Base-by-base conservation (phyloP, 2,113 vertebrate species). In the Oreochromis tanganicae region DNA sequence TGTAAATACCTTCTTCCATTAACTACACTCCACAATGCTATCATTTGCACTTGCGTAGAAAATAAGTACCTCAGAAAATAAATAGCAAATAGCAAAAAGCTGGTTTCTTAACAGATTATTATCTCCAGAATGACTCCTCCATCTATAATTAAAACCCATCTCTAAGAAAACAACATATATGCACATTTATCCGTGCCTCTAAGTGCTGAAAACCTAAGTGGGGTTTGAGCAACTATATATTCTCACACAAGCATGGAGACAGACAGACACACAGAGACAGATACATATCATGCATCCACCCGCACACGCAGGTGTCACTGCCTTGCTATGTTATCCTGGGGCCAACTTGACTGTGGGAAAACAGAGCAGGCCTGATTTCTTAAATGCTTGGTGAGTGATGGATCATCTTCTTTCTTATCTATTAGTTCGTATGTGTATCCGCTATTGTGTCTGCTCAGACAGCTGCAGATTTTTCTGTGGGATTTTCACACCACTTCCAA, bases 311-410 rank as follows among this genome's bases (percentile, higher is more conserved):
- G 93, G 92, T 95, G 91, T 95, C 87, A 95, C 17, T 85, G 79
- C 19, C 7, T 57, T 82, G 92, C 91, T 92, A 93, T 93, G 89
- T 59, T 93, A 82, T 90, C 91, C 93, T 82, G 89, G 90, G 90
- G 94, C 93, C 90, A 93, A 93, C 78, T 63, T 55, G 85, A 91
- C 90, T 93, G 95, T 95, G 95, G 90, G 94, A 95, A 95, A 92
- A 89, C 54, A 46, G 73, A 85, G 55, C 80, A 87, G 84, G 83
- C 80, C 59, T 55, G 85, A 90, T 92, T 92, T 92, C 84, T 91
- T 87, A 38, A 87, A 91, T 52, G 83, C 92, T 56, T 41, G 27
- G 38, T 91, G 93, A 93, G 83, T 93, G 92, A 94, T 81, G 84
- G 88, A 88, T 93, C 92, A 86, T 92, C 85, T 87, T 83, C 59